These are phyloP conservation scores for Mactromeris polynyma DNA, from an alignment of 2,888 invertebrate genomes.

Conservation along the genomic window DNA sequence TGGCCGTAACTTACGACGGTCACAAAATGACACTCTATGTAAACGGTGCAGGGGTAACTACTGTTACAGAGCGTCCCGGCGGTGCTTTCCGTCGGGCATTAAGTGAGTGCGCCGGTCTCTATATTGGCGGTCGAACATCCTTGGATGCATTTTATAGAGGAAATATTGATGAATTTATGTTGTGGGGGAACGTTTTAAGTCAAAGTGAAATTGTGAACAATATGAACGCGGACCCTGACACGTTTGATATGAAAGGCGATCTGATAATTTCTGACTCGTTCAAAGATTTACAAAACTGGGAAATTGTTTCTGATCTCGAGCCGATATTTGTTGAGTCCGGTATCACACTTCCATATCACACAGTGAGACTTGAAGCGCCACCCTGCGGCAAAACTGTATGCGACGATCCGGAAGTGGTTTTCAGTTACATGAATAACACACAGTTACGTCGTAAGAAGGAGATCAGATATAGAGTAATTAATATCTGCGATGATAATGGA, in stretches of 20 bases:
- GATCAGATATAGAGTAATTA: constrained; percentile 81
- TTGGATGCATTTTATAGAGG: constrained; percentile 75
- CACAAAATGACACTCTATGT: constrained; percentile 76
- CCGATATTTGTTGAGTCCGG: constrained; percentile 68
- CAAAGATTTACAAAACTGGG: constrained; percentile 72
- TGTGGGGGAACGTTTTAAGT: constrained; percentile 74
- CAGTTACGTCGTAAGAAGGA: constrained; percentile 74
- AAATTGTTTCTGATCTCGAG: constrained; percentile 35
- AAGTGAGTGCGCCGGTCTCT: constrained; percentile 73
- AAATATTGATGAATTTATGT: constrained; percentile 73
- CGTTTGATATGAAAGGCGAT: constrained; percentile 1
- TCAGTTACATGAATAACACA: constrained; percentile 74
- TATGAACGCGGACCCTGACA: constrained; percentile 45
- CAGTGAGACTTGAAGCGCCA: constrained; percentile 76
- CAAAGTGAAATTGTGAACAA: constrained; percentile 74
- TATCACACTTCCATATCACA: constrained; percentile 63
- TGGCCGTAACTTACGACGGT: constrained; percentile 80
- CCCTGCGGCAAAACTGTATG: constrained; percentile 84
- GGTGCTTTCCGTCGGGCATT: constrained; percentile 68
- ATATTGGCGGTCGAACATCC: constrained; percentile 75
- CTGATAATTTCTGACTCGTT: constrained; percentile 70
- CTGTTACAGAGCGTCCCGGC: constrained; percentile 72
- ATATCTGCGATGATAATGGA: constrained; percentile 81
- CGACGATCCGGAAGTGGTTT: constrained; percentile 82
- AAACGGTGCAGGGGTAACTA: constrained; percentile 78